A percentile compares a stretch with the other conserved stretches of the same genome.
Evolutionary conservation across 2,888 invertebrate genomes (phyloP).

Genomic region (Latrodectus elegans): DNA sequence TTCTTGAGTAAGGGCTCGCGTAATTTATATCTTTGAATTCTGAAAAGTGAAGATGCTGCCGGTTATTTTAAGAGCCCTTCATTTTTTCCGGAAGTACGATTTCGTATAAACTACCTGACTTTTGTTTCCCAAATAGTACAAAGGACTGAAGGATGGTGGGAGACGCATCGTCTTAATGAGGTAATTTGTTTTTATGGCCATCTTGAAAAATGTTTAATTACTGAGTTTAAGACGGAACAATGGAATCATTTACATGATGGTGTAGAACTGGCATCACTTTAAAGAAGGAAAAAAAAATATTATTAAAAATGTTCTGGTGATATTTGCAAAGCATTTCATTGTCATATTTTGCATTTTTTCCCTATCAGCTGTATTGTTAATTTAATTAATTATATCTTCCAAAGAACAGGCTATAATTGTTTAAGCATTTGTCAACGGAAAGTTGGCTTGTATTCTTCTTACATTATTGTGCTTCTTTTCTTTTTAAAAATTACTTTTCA

Average conservation of each 20-base stretch:
- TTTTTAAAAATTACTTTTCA: too few species aligned
- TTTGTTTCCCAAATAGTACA: background rate
- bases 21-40: background rate
- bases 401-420: too few species aligned
- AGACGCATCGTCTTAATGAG: background rate
- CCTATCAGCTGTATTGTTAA: too few species aligned
- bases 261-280: background rate
- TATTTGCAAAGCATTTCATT: too few species aligned
- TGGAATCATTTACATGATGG: background rate
- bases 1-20: background rate
- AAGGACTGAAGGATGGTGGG: background rate
- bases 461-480: too few species aligned
- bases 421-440: too few species aligned
- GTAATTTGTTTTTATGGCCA: constrained; percentile 18
- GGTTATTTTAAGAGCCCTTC: background rate
- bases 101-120: background rate
- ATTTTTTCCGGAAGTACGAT: background rate
- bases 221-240: background rate
- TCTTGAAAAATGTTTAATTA: background rate
- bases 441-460: too few species aligned
- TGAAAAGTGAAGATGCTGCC: background rate
- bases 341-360: too few species aligned
- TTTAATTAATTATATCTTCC: too few species aligned
- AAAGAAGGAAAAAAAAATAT: too few species aligned
- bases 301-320: too few species aligned